Evolutionary conservation across 2,113 vertebrate species (phyloP), one percentile per base, ranked within the genome.

Genomic region (Pipa parva): DNA sequence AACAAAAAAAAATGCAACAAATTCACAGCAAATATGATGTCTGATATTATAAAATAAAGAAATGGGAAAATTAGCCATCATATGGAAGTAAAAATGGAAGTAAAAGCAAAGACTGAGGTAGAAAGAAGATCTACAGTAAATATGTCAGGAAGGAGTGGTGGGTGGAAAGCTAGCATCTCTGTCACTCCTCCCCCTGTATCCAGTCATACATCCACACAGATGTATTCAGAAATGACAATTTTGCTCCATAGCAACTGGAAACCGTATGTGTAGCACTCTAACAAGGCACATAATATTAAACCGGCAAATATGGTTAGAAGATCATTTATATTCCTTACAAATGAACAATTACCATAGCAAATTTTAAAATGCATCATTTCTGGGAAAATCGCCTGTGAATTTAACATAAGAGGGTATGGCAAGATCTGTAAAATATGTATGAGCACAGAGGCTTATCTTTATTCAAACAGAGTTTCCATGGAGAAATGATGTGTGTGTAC

Each of bases 401-500:
- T 37, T 37, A 28, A 28, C 46, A 28, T 22, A 15, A 68, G 39
- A 68, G 25, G 8, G 37, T 24, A 27, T 5, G 31, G 18, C 15
- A 21, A 59, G 71, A 71, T 75, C 67, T 64, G 62, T 65, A 57
- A 62, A 72, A 71, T 64, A 25, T 66, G 24, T 72, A 74, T 63
- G 68, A 63, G 64, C 33, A 0, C 28, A 74, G 59, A 50, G 63
- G 72, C 39, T 61, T 33, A 76, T 63, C 72, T 80, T 74, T 66
- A 76, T 76, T 77, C 76, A 78, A 77, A 54, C 73, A 82, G 77
- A 54, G 75, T 79, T 77, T 73, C 77, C 77, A 77, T 77, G 46
- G 63, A 29, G 74, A 72, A 81, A 63, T 42, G 25, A 25, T 39
- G 25, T 13, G 17, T 37, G n/a, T 42, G 39, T 18, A 42, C 17